Percentiles rank a stretch among this genome's conserved stretches.
These are phyloP conservation scores for Rhea pennata DNA, from an alignment of 2,113 vertebrate genomes.

Conservation along the genomic window DNA sequence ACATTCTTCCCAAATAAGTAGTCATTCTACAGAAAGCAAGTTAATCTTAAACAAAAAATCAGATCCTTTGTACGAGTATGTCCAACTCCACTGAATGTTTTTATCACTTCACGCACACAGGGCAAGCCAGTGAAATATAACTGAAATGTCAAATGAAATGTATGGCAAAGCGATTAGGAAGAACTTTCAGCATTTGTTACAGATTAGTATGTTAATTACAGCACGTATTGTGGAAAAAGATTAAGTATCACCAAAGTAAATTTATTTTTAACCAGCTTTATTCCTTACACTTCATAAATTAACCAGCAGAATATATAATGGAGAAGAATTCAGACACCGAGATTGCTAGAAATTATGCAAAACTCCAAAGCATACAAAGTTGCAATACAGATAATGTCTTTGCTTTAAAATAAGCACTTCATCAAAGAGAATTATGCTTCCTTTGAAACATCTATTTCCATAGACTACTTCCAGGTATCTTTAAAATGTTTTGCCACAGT, in stretches of 20 bases:
- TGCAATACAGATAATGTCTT: conserved; percentile 46
- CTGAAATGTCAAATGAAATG: conserved; percentile 54
- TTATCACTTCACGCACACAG: not conserved
- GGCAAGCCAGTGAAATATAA: conserved; percentile 47
- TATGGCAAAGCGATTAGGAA: conserved; percentile 57
- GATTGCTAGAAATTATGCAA: conserved; percentile 62
- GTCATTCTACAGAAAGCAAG: conserved; percentile 51
- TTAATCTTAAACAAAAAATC: conserved; percentile 40
- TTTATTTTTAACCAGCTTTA: conserved; percentile 73
- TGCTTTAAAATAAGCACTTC: conserved; percentile 49
- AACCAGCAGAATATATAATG: conserved; percentile 47
- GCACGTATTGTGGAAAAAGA: conserved; percentile 53
- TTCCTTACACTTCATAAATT: conserved; percentile 70
- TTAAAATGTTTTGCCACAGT: not conserved
- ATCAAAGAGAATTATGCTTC: conserved; percentile 38
- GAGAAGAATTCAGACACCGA: not conserved
- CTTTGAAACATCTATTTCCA: not conserved
- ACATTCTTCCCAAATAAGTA: not conserved
- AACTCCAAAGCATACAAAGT: conserved; percentile 28
- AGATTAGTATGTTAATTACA: conserved; percentile 76
- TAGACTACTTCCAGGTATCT: not conserved
- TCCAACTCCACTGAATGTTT: conserved; percentile 26
- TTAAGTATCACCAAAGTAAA: conserved; percentile 71
- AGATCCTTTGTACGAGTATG: conserved; percentile 30
- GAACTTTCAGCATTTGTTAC: conserved; percentile 64